Conservation (phyloP, 2,797 vertebrate species). For the Epinephelus malabaricus region DNA sequence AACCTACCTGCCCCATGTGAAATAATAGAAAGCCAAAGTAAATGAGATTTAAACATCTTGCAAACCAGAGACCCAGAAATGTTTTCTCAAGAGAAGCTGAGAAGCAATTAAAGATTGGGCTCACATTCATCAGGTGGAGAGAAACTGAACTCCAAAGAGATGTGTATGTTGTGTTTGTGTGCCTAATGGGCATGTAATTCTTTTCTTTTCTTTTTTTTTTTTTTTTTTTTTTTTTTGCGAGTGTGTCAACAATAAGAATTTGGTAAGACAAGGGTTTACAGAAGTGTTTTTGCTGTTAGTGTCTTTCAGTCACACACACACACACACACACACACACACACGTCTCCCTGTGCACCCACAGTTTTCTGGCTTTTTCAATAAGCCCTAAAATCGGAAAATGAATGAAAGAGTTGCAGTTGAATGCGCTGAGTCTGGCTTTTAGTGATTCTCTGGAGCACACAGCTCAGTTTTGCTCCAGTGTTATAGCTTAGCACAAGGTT, state of each 20-base stretch:
- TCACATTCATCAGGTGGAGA: slow-evolving; percentile 28
- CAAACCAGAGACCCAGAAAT: slow-evolving; percentile 13
- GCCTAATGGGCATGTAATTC: neutral
- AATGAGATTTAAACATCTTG: slow-evolving; percentile 53
- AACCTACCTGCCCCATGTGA: slow-evolving; percentile 42
- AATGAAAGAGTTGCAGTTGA: slow-evolving; percentile 39
- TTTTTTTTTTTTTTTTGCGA: neutral
- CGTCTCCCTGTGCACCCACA: neutral
- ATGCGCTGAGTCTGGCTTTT: slow-evolving; percentile 36
- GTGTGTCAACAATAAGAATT: neutral
- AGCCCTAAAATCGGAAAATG: slow-evolving; percentile 15
- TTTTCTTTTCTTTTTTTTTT: neutral
- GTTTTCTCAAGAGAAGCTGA: slow-evolving; percentile 31
- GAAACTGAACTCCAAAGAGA: slow-evolving; percentile 24
- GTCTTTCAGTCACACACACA: slow-evolving; percentile 3
- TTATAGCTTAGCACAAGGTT: slow-evolving; percentile 48
- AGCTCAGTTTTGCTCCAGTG: slow-evolving; percentile 33
- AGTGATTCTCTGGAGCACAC: slow-evolving; percentile 32
- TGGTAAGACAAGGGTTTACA: neutral
- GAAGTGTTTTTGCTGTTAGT: neutral
- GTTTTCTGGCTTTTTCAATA: slow-evolving; percentile 2
- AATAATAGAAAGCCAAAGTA: slow-evolving; percentile 35
- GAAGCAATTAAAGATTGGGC: slow-evolving; percentile 35
- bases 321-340: neutral
- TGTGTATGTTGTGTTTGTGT: neutral